Conservation (phyloP, 2,797 vertebrate genomes). For the Pitangus sulphuratus region DNA sequence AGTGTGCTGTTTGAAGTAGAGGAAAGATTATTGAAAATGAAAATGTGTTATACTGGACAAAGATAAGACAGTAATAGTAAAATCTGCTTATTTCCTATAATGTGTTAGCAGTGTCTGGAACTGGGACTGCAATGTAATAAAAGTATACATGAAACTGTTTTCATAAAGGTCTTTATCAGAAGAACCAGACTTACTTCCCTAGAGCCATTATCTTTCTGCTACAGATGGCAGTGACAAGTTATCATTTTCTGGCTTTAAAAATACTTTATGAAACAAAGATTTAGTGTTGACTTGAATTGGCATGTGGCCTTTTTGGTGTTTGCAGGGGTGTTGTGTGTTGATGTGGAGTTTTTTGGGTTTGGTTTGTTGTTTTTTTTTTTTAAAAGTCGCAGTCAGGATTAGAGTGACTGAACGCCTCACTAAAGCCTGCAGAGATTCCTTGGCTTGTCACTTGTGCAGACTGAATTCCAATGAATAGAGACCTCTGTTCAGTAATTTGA, state of each 20-base stretch:
- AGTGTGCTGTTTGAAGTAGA: not conserved
- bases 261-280: not conserved
- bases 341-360: not conserved
- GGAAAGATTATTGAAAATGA: not conserved
- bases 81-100: not conserved
- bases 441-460: not conserved
- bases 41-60: not conserved
- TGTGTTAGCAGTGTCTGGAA: not conserved
- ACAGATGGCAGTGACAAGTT: not conserved
- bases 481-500: conserved; percentile 42
- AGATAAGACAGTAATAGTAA: not conserved
- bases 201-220: not conserved
- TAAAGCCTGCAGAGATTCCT: not conserved
- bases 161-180: not conserved
- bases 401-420: conserved; percentile 9
- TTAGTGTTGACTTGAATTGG: not conserved
- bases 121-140: not conserved
- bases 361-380: not conserved
- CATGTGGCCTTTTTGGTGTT: not conserved
- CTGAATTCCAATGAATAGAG: conserved; percentile 19
- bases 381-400: not conserved
- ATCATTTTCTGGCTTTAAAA: not conserved
- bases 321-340: not conserved
- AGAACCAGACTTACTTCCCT: not conserved
- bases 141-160: not conserved